These are phyloP conservation scores for silkworm (Bombyx mori) DNA, from an alignment of 1,140 invertebrate genomes.

Conservation along the genomic window ASM3026992v2 NC_085121.1:6441001-6441500, in stretches of 20 bases:
- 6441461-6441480: no score
- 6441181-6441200: conserved; percentile 79
- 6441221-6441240: conserved; percentile 83
- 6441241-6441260: conserved; percentile 87
- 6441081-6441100: conserved; percentile 80
- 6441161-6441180: conserved; percentile 75
- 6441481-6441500: no score
- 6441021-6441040: conserved; percentile 63
- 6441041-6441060: conserved; percentile 84
- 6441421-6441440: no score
- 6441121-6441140: conserved; percentile 77
- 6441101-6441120: conserved; percentile 85
- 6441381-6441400: no score
- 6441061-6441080: conserved; percentile 78
- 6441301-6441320: neutral
- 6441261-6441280: conserved; percentile 77
- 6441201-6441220: conserved; percentile 86
- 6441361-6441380: no score
- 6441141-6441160: conserved; percentile 66
- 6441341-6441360: no score
- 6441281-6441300: neutral
- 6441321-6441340: no score
- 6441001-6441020: conserved; percentile 48
- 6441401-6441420: no score
- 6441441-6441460: no score